Evolutionary conservation across 2,888 invertebrate species (phyloP).

Genomic region (Micoletzkya japonica): DNA sequence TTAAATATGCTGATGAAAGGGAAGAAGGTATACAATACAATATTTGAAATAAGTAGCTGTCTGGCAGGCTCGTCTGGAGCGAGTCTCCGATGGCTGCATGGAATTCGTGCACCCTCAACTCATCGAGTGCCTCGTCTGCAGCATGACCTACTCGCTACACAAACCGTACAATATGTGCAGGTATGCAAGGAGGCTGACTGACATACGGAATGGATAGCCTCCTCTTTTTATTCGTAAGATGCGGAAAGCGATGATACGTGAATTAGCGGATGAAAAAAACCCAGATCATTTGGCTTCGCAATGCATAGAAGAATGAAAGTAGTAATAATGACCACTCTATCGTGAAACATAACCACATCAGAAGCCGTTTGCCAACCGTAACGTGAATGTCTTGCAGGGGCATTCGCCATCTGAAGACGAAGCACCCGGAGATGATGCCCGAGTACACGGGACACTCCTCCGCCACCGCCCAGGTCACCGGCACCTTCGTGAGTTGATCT

Average conservation of each 20-base stretch:
- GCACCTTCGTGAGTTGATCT: not conserved
- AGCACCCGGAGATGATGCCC: conserved; percentile 60
- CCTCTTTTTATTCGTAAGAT: no score
- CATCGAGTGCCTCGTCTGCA: conserved; percentile 62
- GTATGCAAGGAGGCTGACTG: not conserved
- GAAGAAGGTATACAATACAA: no score
- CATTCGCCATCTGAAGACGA: conserved; percentile 58
- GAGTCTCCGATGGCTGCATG: conserved; percentile 62
- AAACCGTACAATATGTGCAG: conserved; percentile 61
- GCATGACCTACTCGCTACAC: conserved; percentile 58
- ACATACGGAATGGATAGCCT: no score
- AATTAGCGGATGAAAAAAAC: no score
- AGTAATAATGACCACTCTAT: no score
- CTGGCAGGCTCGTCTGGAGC: conserved; percentile 55
- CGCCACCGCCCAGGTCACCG: not conserved
- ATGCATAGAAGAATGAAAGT: no score
- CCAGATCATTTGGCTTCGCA: no score
- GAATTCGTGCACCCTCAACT: conserved; percentile 56
- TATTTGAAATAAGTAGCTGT: no score
- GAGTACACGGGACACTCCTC: conserved; percentile 45
- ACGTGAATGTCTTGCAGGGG: conserved; percentile 45
- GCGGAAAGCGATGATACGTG: no score
- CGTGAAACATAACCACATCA: no score
- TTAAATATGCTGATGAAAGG: no score
- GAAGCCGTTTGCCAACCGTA: conserved; percentile 32